These are phyloP conservation scores for Sarcophaga subvicina DNA, from an alignment of 2,888 invertebrate genomes.

Conservation along the genomic window DNA sequence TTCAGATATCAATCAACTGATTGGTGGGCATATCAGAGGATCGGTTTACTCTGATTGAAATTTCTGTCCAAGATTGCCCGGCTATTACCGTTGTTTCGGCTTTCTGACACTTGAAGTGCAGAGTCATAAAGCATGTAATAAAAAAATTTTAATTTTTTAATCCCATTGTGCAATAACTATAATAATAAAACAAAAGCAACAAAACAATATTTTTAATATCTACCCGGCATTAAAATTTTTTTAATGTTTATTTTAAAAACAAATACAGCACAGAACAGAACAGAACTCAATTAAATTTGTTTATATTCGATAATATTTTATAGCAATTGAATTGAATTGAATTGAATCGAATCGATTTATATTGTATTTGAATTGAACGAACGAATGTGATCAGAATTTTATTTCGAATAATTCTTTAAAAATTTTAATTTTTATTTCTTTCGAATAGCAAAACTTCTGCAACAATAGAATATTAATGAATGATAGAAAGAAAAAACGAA, in stretches of 20 bases:
- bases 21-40: no score
- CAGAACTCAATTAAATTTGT: not conserved
- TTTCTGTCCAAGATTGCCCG: no score
- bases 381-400: conserved; percentile 24
- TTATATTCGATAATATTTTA: not conserved
- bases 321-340: conserved; percentile 18
- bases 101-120: no score
- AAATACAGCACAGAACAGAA: no score
- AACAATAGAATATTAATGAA: conserved; percentile 19
- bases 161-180: conserved; percentile 7
- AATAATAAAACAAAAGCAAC: not conserved
- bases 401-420: not conserved
- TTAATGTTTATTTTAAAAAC: not conserved
- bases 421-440: not conserved
- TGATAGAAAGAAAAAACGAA: not conserved
- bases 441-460: not conserved
- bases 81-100: no score
- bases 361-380: not conserved
- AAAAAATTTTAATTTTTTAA: no score
- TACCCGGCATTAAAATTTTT: not conserved
- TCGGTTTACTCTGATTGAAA: no score
- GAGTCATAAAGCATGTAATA: no score
- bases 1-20: no score
- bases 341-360: no score
- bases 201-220: conserved; percentile 3